A percentile compares a stretch with the other conserved stretches of the same genome.
phyloP scores from a whole-genome alignment of 1,140 invertebrate species.

The Metaphire vulgaris region DNA sequence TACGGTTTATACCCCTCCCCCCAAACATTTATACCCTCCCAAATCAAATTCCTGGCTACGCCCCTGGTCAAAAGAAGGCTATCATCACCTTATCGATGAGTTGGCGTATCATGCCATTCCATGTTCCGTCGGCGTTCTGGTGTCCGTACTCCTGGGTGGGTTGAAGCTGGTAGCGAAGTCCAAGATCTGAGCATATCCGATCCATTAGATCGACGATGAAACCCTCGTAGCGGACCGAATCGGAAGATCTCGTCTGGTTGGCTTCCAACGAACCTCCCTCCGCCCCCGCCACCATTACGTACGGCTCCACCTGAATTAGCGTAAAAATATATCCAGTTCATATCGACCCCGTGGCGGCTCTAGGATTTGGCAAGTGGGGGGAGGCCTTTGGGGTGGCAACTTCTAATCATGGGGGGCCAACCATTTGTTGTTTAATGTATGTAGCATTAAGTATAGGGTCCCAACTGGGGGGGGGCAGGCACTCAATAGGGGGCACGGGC shows the following conservation, averaged over 20 bases:
- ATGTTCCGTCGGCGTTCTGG: slow-evolving; percentile 26
- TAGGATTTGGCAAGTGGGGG: no score
- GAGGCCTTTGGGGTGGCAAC: no score
- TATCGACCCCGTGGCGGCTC: not conserved
- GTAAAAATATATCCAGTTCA: not conserved
- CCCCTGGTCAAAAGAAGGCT: no score
- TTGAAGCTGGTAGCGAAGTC: slow-evolving; percentile 25
- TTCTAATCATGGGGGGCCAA: no score
- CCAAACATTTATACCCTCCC: no score
- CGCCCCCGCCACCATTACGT: slow-evolving; percentile 4
- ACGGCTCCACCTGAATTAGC: slow-evolving; percentile 14
- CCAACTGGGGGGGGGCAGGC: no score
- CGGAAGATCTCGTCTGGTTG: not conserved
- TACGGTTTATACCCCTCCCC: no score
- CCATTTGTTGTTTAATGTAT: no score
- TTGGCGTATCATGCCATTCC: slow-evolving; percentile 30
- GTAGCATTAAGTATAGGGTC: no score
- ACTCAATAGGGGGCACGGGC: no score
- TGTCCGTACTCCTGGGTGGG: slow-evolving; percentile 23
- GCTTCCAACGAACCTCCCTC: no score
- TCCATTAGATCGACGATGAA: slow-evolving; percentile 31
- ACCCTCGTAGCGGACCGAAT: slow-evolving; percentile 22
- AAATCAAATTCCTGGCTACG: no score
- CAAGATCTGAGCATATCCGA: slow-evolving; percentile 24
- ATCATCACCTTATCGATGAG: slow-evolving; percentile 24